These are phyloP conservation scores for Chunga burmeisteri DNA, from an alignment of 2,113 vertebrate genomes.

Conservation along the genomic window DNA sequence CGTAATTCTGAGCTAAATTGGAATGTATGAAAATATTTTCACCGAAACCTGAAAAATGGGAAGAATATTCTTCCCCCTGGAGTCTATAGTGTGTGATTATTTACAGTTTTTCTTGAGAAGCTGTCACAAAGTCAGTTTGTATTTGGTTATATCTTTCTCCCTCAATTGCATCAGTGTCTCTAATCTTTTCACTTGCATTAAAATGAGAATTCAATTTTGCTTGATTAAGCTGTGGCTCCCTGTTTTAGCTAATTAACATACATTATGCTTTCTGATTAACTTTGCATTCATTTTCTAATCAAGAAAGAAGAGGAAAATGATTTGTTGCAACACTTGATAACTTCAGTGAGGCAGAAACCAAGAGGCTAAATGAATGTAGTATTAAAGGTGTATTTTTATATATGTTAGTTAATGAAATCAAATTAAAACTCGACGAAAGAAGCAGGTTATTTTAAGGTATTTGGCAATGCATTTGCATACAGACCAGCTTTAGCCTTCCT, in stretches of 20 bases:
- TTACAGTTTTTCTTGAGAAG: background rate
- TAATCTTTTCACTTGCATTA: background rate
- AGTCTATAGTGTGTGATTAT: background rate
- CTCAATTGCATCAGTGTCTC: background rate
- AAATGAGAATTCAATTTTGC: conserved; percentile 19
- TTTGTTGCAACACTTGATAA: background rate
- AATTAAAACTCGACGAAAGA: background rate
- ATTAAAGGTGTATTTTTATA: background rate
- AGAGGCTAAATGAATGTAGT: background rate
- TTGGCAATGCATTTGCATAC: background rate
- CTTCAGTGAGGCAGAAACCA: conserved; percentile 21
- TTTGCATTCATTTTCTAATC: conserved; percentile 61
- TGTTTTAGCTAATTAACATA: conserved; percentile 15
- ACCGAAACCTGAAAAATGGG: background rate
- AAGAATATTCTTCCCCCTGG: background rate
- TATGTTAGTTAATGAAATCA: background rate
- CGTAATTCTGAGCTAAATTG: background rate
- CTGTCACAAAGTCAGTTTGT: background rate
- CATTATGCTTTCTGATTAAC: conserved; percentile 28
- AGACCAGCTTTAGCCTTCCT: background rate
- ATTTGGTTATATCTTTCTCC: background rate
- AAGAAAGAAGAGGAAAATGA: background rate
- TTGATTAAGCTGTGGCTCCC: conserved; percentile 29
- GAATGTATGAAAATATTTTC: background rate
- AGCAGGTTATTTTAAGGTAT: conserved; percentile 8